Base-by-base conservation (phyloP, 2,113 vertebrate genomes). In the Oryzias celebensis region DNA sequence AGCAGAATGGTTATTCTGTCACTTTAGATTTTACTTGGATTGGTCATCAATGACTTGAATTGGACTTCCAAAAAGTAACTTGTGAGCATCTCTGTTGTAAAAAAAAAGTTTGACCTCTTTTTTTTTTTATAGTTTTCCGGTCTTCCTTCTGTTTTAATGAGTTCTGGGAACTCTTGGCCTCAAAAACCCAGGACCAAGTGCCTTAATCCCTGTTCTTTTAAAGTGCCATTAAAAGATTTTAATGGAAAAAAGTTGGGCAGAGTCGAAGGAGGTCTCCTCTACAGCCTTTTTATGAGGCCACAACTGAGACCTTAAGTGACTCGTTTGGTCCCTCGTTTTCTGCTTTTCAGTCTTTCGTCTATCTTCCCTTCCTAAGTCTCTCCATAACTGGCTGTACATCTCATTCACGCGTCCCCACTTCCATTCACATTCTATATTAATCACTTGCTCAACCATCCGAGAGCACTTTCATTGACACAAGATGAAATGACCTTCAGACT, bases 161-260 rank as follows among this genome's bases (percentile, higher is more conserved):
- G 43, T 65, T 79, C 68, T 63, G 56, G 41, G 46, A 67, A 59
- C 24, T 69, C 64, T 46, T 43, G 49, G 49, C 54, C 62, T 54
- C 26, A 65, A 75, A 50, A 68, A 79, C 80, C 73, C 71, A 83
- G 70, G 68, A 81, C 68, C 73, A 18, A 68, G 57, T 14, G 73
- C 67, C 20, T 69, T 62, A 73, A 61, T 66, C 59, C 51, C 68
- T 76, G 64, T 85, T 65, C 79, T 78, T 75, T 76, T 78, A 79
- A 70, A 76, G 71, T 75, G 81, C 84, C 81, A 85, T 85, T 80
- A 83, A 86, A 80, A 88, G 57, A 85, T 75, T 84, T 79, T 83
- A 84, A 85, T 83, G 78, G 81, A 75, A 75, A 20, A 58, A 48
- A 31, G 50, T 70, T 65, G 18, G 36, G 61, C 50, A 66, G 44